Evolutionary conservation across 2,888 invertebrate species (phyloP), one percentile per base, ranked within the genome.

Genomic region (Lottia gigantea): DNA sequence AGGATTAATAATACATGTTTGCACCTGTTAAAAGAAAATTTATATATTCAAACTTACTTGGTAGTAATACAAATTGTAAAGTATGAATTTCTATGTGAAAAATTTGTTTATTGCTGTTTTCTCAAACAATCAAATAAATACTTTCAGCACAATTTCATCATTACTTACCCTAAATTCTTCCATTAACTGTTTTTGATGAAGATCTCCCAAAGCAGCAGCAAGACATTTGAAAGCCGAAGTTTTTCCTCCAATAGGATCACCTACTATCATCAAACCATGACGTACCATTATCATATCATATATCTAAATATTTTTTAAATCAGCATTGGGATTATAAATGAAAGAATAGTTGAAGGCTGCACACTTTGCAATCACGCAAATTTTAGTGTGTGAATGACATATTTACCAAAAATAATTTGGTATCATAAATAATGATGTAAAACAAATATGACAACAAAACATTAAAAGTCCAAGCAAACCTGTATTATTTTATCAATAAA

Each of bases 231-330:
- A 83, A 7, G 88, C 86, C 8, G 80, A 82, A 0, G 87, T 86
- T 75, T 88, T 88, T 11, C 88, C 88, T n/a, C 83, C 87, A 0
- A 88, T 79, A 2, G 87, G 85, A 68, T 87, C 87, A 7, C 88
- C 88, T 14, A 88, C 88, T 62, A 88, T 85, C 87, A 88, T 88
- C 68, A 88, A 81, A 31, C 88, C 88, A 74, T 88, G 88, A 19
- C 88, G 80, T 16, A 88, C 88, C 66, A 86, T 75, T 64, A 88
- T 85, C 88, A 88, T 88, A 76, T 88, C 88, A 76, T 88, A 88
- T 63, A 88, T 85, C 87, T 88, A 75, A 31, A 73, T 46, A 23
- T 2, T 15, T 62, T 47, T 15, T 7, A 25, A 23, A 62, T 16
- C 26, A 14, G 1, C 40, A 40, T 40, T 8, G 11, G 7, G 7